Base-by-base conservation (phyloP, 2,797 vertebrate genomes). In the Lacerta viridis region DNA sequence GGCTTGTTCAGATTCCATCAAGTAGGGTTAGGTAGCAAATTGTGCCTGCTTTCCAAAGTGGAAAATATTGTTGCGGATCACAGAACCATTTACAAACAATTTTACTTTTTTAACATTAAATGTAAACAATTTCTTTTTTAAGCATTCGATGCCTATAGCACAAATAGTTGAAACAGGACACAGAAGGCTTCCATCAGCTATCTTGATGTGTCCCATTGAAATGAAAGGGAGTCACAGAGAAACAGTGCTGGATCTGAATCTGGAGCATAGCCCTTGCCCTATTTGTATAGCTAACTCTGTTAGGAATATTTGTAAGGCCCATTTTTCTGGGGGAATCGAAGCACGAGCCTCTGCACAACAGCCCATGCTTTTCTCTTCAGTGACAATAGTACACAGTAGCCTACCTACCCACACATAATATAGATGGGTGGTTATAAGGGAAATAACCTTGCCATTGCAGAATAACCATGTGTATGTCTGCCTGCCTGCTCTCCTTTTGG, bases 241-340 rank as follows among this genome's bases (percentile, higher is more conserved):
- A 76, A 41, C 13, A 74, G 46, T 39, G 46, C 27, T 80, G 55
- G 43, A 75, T 88, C n/a, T 90, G 74, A 89, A 79, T 55, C 74
- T 85, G 23, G 87, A 91, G 81, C 61, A 83, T 20, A 91, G 76
- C 66, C 39, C 85, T 93, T 88, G 46, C 92, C 50, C 90, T 90
- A 79, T 6, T 25, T 69, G 87, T n/a, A 83, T 82, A 13, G 87
- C 89, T 93, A 50, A 88, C 71, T 75, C 25, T 20, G 85, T 7
- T 64, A 80, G 41, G 29, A 89, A 15, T 55, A 55, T 72, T 7
- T 84, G 78, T 85, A 64, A 80, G 68, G 9, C 15, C 7, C 23
- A 59, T 80, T 36, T 55, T 66, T 8, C 25, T 18, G 36, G 36
- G 74, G 59, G 5, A 29, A 8, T 39, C 17, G 17, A 36, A 55